A percentile compares a stretch with the other conserved stretches of the same genome.
These are phyloP conservation scores for Thyatira batis DNA, from an alignment of 2,888 invertebrate genomes.

Conservation along the genomic window DNA sequence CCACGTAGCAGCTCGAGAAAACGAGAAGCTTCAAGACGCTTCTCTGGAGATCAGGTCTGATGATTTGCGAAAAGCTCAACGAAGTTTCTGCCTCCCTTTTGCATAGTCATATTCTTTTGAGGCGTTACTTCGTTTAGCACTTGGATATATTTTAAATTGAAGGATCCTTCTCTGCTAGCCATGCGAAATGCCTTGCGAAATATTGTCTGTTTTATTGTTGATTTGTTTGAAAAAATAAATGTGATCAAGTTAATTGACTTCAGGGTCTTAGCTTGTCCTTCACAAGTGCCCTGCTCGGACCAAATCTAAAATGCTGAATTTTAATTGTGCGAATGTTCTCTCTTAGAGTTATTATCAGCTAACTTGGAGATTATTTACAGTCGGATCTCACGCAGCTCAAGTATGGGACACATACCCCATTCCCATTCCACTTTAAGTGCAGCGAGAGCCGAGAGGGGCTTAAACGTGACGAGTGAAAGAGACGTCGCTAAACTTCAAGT, in stretches of 20 bases:
- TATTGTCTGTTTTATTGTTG: too few species aligned
- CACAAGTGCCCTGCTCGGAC: too few species aligned
- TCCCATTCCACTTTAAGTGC: slow-evolving; percentile 72
- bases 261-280: too few species aligned
- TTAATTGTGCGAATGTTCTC: slow-evolving; percentile 41
- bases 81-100: slow-evolving; percentile 34
- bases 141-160: too few species aligned
- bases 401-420: slow-evolving; percentile 82
- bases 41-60: slow-evolving; percentile 73
- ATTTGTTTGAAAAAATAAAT: too few species aligned
- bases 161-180: slow-evolving; percentile 62
- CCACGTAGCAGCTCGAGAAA: slow-evolving; percentile 93
- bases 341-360: slow-evolving; percentile 18
- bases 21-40: slow-evolving; percentile 94
- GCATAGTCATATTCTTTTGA: neutral
- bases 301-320: too few species aligned
- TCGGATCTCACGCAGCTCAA: slow-evolving; percentile 78
- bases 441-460: slow-evolving; percentile 65
- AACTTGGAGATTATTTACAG: slow-evolving; percentile 45
- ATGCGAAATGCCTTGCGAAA: slow-evolving; percentile 47
- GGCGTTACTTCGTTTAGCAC: slow-evolving; percentile 34
- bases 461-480: slow-evolving; percentile 74
- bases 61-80: slow-evolving; percentile 33
- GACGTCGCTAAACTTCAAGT: slow-evolving; percentile 91
- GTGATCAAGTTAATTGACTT: too few species aligned